A percentile compares a stretch with the other conserved stretches of the same genome.
Conservation (phyloP, 2,113 vertebrate species). For the Melanostigma gelatinosum region DNA sequence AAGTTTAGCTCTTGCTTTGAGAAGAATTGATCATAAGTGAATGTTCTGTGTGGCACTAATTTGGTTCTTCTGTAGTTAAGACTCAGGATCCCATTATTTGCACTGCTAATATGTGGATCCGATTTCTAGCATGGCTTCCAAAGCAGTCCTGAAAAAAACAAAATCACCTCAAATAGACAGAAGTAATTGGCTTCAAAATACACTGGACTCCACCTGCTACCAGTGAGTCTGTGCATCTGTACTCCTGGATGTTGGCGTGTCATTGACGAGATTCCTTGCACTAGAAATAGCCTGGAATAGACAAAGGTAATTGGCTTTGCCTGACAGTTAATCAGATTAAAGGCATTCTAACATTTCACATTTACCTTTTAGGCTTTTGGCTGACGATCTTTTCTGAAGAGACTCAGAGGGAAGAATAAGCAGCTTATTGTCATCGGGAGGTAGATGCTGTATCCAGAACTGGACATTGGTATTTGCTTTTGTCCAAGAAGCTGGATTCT, state of each 20-base stretch:
- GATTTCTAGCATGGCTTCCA: neutral
- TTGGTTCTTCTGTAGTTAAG: no score
- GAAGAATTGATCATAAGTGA: neutral
- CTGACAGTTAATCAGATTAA: slow-evolving; percentile 50
- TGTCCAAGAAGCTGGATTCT: neutral
- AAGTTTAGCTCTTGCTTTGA: neutral
- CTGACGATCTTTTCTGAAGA: slow-evolving; percentile 33
- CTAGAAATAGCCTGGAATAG: slow-evolving; percentile 68
- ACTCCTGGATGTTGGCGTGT: slow-evolving; percentile 45
- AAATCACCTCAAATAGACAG: slow-evolving; percentile 12
- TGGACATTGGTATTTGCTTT: neutral
- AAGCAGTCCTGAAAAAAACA: neutral
- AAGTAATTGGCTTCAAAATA: slow-evolving; percentile 44
- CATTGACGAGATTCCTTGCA: slow-evolving; percentile 47
- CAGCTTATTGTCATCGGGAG: slow-evolving; percentile 39
- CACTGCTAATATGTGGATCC: neutral
- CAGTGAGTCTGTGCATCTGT: slow-evolving; percentile 23
- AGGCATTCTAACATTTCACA: slow-evolving; percentile 40
- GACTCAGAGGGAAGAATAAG: slow-evolving; percentile 38
- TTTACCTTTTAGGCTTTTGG: slow-evolving; percentile 44
- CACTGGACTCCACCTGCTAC: slow-evolving; percentile 16
- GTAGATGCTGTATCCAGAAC: slow-evolving; percentile 6
- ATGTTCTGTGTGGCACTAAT: neutral
- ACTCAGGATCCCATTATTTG: neutral
- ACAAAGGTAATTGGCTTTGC: slow-evolving; percentile 73